A percentile compares a stretch with the other conserved stretches of the same genome.
Evolutionary conservation across 2,888 invertebrate species (phyloP).

Genomic region (Eupithecia subfuscata): DNA sequence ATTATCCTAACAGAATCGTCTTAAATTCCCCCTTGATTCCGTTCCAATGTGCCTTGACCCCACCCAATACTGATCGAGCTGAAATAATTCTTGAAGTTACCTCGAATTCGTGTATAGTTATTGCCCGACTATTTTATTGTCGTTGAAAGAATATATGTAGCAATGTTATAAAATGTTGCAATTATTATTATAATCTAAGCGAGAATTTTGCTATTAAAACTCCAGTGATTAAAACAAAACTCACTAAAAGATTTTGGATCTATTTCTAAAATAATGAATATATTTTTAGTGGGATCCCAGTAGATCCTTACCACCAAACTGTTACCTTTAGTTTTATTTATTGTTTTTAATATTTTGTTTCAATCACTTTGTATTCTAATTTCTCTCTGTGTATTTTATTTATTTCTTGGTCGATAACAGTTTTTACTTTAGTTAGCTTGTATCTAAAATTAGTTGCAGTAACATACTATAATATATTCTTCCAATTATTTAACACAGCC

Average conservation of each 20-base stretch:
- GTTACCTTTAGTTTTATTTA: slow-evolving; percentile 10
- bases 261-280: background rate
- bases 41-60: background rate
- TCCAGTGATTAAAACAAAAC: background rate
- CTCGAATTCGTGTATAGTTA: background rate
- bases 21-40: background rate
- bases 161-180: no score
- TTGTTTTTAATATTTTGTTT: slow-evolving; percentile 31
- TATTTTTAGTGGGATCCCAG: background rate
- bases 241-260: background rate
- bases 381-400: slow-evolving; percentile 13
- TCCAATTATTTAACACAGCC: background rate
- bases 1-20: background rate
- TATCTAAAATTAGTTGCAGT: slow-evolving; percentile 32
- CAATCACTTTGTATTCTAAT: slow-evolving; percentile 20
- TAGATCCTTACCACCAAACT: background rate
- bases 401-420: slow-evolving; percentile 18
- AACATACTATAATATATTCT: slow-evolving; percentile 18
- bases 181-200: background rate
- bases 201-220: background rate
- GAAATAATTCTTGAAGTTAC: background rate
- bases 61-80: background rate
- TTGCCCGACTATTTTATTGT: background rate
- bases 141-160: background rate
- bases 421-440: slow-evolving; percentile 20